phyloP scores from a whole-genome alignment of 2,797 vertebrate genomes.

The Urocyon cinereoargenteus region DNA sequence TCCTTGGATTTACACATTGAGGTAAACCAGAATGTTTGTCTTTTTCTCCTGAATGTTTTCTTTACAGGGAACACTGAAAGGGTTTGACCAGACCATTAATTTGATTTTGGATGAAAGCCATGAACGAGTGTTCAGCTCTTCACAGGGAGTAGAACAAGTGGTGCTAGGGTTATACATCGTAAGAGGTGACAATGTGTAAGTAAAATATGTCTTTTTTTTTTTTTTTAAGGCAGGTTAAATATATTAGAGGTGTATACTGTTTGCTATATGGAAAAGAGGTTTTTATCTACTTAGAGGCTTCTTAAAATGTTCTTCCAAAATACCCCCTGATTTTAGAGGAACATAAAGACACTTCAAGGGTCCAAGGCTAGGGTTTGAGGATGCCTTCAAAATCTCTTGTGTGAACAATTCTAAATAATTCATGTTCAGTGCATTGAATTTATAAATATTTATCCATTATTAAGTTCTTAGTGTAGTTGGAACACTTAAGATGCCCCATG shows the following conservation, averaged over 20 bases:
- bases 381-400: neutral
- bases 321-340: neutral
- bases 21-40: neutral
- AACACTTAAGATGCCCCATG: neutral
- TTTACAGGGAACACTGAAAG: constrained; percentile 96
- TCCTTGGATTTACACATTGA: constrained; percentile 51
- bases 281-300: constrained; percentile 36
- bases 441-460: neutral
- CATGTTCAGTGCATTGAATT: neutral
- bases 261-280: neutral
- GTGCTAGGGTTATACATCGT: constrained; percentile 99
- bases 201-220: constrained; percentile 73
- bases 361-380: neutral
- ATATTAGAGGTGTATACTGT: neutral
- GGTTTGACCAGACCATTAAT: constrained; percentile 99
- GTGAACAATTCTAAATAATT: constrained; percentile 31
- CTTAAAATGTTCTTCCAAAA: constrained; percentile 2
- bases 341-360: neutral
- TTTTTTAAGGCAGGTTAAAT: neutral
- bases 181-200: constrained; percentile 99
- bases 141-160: constrained; percentile 98
- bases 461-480: neutral
- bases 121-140: constrained; percentile 98
- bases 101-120: constrained; percentile 99
- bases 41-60: constrained; percentile 44